These are phyloP conservation scores for Hemicentrotus pulcherrimus DNA, from an alignment of 35 echinoderm and acorn worm species.

Conservation along the genomic window DNA sequence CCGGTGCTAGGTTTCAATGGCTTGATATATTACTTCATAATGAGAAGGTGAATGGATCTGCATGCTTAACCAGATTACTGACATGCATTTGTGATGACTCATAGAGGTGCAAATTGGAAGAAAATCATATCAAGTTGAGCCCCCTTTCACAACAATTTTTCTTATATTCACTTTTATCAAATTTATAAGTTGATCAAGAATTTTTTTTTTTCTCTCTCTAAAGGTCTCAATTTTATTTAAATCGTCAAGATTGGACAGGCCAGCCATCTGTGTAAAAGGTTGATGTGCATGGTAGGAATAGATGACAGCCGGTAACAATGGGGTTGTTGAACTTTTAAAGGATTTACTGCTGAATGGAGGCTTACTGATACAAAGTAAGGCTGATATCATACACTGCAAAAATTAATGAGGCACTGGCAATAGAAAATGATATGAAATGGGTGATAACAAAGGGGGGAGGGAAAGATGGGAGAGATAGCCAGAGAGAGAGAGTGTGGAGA, in stretches of 20 bases:
- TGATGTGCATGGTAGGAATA: background rate
- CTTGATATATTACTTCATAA: background rate
- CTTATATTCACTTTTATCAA: background rate
- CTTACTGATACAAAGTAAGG: background rate
- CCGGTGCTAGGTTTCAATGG: background rate
- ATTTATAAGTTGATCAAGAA: background rate
- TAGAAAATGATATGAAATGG: background rate
- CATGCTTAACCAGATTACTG: background rate
- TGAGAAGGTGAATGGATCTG: background rate
- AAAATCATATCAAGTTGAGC: background rate
- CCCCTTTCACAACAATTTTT: background rate
- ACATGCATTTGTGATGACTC: background rate
- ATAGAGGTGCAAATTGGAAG: conserved; percentile 11
- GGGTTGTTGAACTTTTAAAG: background rate
- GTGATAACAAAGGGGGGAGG: background rate
- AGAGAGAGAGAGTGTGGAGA: background rate
- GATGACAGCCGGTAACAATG: background rate
- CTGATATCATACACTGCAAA: background rate
- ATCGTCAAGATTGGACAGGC: background rate
- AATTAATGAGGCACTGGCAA: background rate
- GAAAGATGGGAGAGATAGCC: too few relatives aligned
- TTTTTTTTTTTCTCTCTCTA: background rate
- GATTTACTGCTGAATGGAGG: background rate
- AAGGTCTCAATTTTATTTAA: background rate
- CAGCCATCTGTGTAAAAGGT: background rate